These are phyloP conservation scores for Tribolium castaneum DNA, from an alignment of 1,140 invertebrate species.

Conservation along the genomic window DNA sequence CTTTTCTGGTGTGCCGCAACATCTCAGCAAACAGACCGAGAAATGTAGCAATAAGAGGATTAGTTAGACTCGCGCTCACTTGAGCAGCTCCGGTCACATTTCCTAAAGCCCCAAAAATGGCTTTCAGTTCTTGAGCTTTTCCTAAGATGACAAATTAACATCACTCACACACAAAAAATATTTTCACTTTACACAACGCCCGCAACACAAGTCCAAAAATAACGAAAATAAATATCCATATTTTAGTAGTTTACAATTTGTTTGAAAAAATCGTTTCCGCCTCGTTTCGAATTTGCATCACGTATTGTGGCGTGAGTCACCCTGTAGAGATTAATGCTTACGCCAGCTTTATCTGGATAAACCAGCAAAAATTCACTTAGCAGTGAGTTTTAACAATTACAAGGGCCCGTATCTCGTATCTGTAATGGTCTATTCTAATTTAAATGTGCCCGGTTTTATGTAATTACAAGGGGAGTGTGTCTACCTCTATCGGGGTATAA, in stretches of 20 bases:
- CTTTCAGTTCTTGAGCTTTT: slow-evolving; percentile 33
- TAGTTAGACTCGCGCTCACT: slow-evolving; percentile 34
- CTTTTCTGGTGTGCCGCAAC: slow-evolving; percentile 26
- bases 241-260: not conserved
- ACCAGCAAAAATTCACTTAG: slow-evolving; percentile 7
- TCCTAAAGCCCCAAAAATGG: slow-evolving; percentile 34
- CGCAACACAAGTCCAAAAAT: not conserved
- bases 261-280: not conserved
- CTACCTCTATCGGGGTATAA: slow-evolving; percentile 35
- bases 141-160: slow-evolving; percentile 9
- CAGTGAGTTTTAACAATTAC: not conserved
- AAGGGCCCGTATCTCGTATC: slow-evolving; percentile 15
- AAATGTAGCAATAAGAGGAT: slow-evolving; percentile 41
- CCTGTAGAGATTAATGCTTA: not conserved
- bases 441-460: not conserved
- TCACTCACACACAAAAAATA: not conserved
- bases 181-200: not conserved
- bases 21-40: slow-evolving; percentile 21
- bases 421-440: slow-evolving; percentile 13
- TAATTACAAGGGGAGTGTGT: slow-evolving; percentile 23
- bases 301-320: not conserved
- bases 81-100: slow-evolving; percentile 34
- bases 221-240: not conserved
- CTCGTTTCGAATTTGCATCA: not conserved
- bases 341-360: not conserved